Conservation (phyloP, 2,888 invertebrate genomes). For the Apamea sordens region DNA sequence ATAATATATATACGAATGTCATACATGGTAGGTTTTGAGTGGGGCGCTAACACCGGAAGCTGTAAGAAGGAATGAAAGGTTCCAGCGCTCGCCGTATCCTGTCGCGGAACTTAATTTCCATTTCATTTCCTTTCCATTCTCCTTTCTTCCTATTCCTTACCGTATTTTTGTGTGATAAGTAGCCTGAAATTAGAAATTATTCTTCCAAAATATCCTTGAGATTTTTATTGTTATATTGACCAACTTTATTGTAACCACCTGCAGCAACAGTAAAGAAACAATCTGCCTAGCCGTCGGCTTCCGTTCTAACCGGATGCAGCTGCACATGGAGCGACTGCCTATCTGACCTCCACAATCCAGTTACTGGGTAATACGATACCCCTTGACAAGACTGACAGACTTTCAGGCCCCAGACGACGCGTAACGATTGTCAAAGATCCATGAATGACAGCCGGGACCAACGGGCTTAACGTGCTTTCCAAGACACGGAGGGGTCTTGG, state of each 20-base stretch:
- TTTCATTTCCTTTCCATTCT: slow-evolving; percentile 29
- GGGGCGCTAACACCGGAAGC: slow-evolving; percentile 23
- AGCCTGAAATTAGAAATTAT: neutral
- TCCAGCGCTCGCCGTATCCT: slow-evolving; percentile 1
- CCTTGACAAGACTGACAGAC: too few species aligned
- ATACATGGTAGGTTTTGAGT: slow-evolving; percentile 8
- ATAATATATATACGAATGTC: neutral
- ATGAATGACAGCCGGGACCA: too few species aligned
- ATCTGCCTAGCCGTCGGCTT: too few species aligned
- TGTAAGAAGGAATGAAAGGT: slow-evolving; percentile 22
- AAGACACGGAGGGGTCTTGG: too few species aligned
- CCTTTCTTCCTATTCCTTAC: neutral
- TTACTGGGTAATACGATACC: too few species aligned
- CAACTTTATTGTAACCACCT: neutral
- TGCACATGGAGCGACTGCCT: too few species aligned
- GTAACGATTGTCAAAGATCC: too few species aligned
- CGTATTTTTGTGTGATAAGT: neutral
- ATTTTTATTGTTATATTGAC: neutral
- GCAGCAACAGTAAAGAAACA: too few species aligned
- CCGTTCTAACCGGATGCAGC: too few species aligned
- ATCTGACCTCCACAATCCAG: too few species aligned
- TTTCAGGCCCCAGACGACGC: too few species aligned
- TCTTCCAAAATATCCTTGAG: neutral
- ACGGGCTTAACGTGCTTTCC: too few species aligned
- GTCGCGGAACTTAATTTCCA: slow-evolving; percentile 27